Percentiles rank a stretch among this genome's conserved stretches.
phyloP scores from a whole-genome alignment of 2,888 invertebrate species.

The Sphaeridia pumilis region DNA sequence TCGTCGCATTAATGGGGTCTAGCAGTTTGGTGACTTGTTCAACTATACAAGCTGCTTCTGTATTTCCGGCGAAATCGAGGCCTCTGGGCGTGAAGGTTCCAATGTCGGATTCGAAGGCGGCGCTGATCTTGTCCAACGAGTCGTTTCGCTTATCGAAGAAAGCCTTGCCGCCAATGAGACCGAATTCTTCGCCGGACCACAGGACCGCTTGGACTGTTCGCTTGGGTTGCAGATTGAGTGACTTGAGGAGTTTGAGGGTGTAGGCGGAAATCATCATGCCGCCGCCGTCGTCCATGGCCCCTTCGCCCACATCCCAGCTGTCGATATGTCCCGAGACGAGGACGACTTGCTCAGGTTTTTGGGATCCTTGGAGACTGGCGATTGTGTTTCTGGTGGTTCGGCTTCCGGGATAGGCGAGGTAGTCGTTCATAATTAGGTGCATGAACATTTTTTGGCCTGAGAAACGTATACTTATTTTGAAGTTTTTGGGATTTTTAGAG shows the following conservation, averaged over 20 bases:
- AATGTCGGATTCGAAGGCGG: slow-evolving; percentile 70
- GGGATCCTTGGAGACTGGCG: slow-evolving; percentile 52
- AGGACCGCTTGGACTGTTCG: slow-evolving; percentile 61
- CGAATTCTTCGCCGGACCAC: slow-evolving; percentile 72
- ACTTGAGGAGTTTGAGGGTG: slow-evolving; percentile 54
- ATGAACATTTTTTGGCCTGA: slow-evolving; percentile 6
- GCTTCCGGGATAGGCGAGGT: neutral
- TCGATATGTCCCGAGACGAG: slow-evolving; percentile 71
- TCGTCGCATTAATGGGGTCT: slow-evolving; percentile 12
- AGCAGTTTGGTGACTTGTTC: slow-evolving; percentile 56
- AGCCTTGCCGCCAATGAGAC: slow-evolving; percentile 55
- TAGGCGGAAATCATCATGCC: slow-evolving; percentile 69
- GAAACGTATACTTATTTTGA: neutral
- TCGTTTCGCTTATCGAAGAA: slow-evolving; percentile 52
- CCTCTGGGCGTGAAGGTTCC: slow-evolving; percentile 59
- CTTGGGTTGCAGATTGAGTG: slow-evolving; percentile 51
- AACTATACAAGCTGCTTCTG: slow-evolving; percentile 54
- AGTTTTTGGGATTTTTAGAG: too few relatives aligned
- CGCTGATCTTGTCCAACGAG: slow-evolving; percentile 52
- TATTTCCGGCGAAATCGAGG: slow-evolving; percentile 52
- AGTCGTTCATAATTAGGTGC: slow-evolving; percentile 9
- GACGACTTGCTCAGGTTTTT: slow-evolving; percentile 48
- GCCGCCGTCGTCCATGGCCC: slow-evolving; percentile 65
- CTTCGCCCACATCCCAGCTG: slow-evolving; percentile 56
- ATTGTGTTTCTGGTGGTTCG: slow-evolving; percentile 54